Evolutionary conservation across 2,888 invertebrate genomes (phyloP), one percentile per base, ranked within the genome.

Genomic region (Rhyacophila evoluta): DNA sequence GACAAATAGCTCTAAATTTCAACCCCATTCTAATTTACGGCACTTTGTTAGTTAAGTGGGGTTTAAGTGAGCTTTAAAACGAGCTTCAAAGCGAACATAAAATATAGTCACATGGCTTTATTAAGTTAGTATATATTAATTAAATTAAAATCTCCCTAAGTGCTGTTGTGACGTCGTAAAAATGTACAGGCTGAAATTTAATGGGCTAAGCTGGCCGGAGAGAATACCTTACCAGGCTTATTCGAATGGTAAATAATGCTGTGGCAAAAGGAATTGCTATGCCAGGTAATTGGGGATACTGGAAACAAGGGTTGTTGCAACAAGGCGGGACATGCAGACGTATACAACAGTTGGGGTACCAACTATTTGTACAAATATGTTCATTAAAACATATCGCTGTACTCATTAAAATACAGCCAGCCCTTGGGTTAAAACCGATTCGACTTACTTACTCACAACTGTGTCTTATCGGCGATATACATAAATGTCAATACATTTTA

Each of bases 111-210:
- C 55, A 19, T 55, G 55, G 55, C 55, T 55, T 55, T 19, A 55
- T 55, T 55, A 19, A 19, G 55, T 55, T 8, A 55, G 55, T 55
- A 55, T 19, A 55, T 55, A 55, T 55, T 55, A 55, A 55, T 55
- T 55, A 25, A 55, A 55, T 55, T 55, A 55, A 55, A 55, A 55
- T 55, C 55, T 55, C 55, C n/a, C 19, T 55, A 55, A 55, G 55
- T 55, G 55, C 55, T 55, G 55, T 55, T 55, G 15, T 25, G 55
- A 55, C 25, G 55, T 25, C 55, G 12, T 55, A 55, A 55, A 55
- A 55, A 55, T 55, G 55, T 55, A 25, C 19, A 19, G 25, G 25
- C 25, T 55, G 55, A 19, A 55, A 55, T 55, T 55, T 25, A 55
- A 55, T 55, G 55, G 15, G 19, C 8, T 55, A 25, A 55, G 25